These are phyloP conservation scores for Tricholaema leucomelas DNA, from an alignment of 2,113 vertebrate species.

Conservation along the genomic window DNA sequence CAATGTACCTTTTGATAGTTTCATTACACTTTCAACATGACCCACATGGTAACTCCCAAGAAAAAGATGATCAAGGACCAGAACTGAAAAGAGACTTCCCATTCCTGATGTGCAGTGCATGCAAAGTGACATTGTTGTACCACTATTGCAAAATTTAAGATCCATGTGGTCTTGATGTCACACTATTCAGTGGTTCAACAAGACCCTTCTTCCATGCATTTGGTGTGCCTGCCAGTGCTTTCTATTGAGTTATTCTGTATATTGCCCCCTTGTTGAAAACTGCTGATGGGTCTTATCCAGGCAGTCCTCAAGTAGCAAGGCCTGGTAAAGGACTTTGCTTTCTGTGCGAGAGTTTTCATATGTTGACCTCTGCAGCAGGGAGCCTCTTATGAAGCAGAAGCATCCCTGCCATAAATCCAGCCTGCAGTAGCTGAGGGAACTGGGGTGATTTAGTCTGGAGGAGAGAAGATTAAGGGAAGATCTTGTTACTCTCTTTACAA, in stretches of 20 bases:
- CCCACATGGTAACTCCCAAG: background rate
- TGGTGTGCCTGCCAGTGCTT: background rate
- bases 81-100: background rate
- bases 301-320: background rate
- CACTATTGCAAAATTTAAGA: background rate
- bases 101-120: fast-evolving
- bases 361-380: background rate
- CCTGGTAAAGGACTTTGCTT: background rate
- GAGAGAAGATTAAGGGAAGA: too few relatives aligned
- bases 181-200: background rate
- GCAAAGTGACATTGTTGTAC: background rate
- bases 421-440: background rate
- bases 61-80: background rate
- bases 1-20: conserved; percentile 34
- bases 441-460: too few relatives aligned
- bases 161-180: background rate
- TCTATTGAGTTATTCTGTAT: background rate
- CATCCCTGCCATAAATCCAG: background rate
- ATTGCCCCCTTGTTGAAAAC: background rate
- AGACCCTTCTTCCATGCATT: background rate
- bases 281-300: background rate
- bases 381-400: background rate
- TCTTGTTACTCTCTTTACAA: too few relatives aligned
- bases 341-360: fast-evolving
- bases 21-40: background rate